Percentiles rank a stretch among this genome's conserved stretches.
Evolutionary conservation across 2,888 invertebrate species (phyloP).

Genomic region (Pteria penguin): DNA sequence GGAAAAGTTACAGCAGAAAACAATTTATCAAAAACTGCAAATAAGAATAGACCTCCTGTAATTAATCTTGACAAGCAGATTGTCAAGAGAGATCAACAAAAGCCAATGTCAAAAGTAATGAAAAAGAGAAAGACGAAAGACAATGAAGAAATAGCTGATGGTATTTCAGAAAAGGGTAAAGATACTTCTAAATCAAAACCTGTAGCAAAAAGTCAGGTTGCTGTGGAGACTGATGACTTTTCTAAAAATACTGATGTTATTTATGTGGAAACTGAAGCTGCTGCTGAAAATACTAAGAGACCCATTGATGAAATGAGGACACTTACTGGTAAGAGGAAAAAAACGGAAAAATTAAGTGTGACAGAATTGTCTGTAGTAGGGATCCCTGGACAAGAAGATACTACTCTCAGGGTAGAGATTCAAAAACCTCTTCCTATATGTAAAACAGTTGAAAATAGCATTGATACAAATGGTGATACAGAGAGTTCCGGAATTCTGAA

Average conservation of each 20-base stretch:
- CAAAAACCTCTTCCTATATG: neutral
- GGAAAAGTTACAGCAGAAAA: too few relatives aligned
- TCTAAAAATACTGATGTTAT: neutral
- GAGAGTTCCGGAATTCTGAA: neutral
- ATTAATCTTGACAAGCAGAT: neutral
- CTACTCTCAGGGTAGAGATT: neutral
- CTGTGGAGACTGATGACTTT: neutral
- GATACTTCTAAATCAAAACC: slow-evolving; percentile 18
- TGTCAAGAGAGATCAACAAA: neutral
- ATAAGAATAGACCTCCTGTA: slow-evolving; percentile 6
- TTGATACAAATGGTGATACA: neutral
- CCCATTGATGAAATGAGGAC: neutral
- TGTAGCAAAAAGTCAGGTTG: slow-evolving; percentile 13
- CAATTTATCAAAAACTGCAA: too few relatives aligned
- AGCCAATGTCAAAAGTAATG: neutral
- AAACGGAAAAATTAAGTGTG: neutral
- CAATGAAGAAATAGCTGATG: slow-evolving; percentile 1
- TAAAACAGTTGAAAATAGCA: neutral
- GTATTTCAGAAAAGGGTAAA: neutral
- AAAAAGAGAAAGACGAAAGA: neutral
- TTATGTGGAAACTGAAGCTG: neutral
- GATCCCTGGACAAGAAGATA: neutral
- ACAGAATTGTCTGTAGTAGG: neutral
- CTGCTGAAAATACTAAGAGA: neutral
- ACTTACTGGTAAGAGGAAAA: neutral